Conservation (phyloP, 2,888 invertebrate species). For the Xestia ashworthii region DNA sequence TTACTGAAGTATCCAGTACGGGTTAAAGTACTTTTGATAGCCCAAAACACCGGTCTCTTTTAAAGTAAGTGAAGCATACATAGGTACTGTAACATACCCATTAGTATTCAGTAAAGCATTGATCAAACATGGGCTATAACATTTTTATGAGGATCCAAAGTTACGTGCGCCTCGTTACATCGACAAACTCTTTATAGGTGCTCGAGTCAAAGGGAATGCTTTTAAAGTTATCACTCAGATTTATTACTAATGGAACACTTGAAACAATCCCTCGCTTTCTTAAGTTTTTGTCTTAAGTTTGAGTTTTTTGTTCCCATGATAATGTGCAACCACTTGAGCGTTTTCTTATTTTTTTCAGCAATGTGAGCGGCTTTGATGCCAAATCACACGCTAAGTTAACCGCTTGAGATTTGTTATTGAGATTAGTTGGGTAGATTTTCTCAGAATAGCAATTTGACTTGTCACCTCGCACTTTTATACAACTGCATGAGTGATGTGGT, state of each 20-base stretch:
- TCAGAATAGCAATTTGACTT: constrained; percentile 56
- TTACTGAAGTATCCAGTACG: background rate
- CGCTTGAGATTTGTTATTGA: constrained; percentile 60
- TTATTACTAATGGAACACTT: constrained; percentile 86
- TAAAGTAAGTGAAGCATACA: constrained; percentile 23
- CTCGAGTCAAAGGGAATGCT: constrained; percentile 84
- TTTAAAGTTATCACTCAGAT: constrained; percentile 86
- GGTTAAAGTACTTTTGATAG: constrained; percentile 6
- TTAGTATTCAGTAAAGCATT: constrained; percentile 53
- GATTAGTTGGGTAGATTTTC: constrained; percentile 63
- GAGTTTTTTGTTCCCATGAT: constrained; percentile 75
- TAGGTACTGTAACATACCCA: constrained; percentile 13
- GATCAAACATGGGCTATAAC: constrained; percentile 59
- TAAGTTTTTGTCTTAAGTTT: constrained; percentile 68
- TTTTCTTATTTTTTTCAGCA: constrained; percentile 70
- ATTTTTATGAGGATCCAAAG: constrained; percentile 69
- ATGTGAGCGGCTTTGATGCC: constrained; percentile 53
- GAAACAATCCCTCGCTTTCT: constrained; percentile 74
- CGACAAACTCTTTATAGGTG: constrained; percentile 76
- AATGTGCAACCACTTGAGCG: constrained; percentile 78
- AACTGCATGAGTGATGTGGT: constrained; percentile 45
- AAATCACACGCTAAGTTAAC: constrained; percentile 66
- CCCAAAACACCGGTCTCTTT: constrained; percentile 10
- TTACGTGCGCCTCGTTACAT: constrained; percentile 64
- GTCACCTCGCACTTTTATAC: constrained; percentile 40